phyloP scores from a whole-genome alignment of 2,888 invertebrate genomes.

The Cosmorhoe ocellata region DNA sequence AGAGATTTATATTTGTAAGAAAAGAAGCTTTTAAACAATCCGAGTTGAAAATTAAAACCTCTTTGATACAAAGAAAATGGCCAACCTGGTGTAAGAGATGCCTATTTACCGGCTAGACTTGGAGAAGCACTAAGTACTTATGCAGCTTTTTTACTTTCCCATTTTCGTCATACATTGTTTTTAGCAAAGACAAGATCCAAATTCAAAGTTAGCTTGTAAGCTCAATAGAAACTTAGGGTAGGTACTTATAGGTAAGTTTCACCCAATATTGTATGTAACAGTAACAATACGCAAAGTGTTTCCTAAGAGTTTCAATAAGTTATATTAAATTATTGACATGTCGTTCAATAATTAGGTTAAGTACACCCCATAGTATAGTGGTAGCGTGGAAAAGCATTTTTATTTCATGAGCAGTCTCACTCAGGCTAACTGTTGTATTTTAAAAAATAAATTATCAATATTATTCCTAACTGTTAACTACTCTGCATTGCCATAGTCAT shows the following conservation, averaged over 20 bases:
- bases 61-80: conserved; percentile 31
- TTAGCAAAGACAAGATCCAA: neutral
- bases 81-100: conserved; percentile 21
- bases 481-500: conserved; percentile 4
- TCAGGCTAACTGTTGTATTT: neutral
- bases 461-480: conserved; percentile 7
- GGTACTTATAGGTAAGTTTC: too few species aligned
- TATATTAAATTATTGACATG: too few species aligned
- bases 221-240: too few species aligned
- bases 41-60: conserved; percentile 33
- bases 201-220: too few species aligned
- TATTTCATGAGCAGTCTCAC: too few species aligned
- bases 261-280: too few species aligned
- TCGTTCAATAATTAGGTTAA: too few species aligned
- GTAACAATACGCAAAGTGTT: too few species aligned
- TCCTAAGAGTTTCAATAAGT: too few species aligned
- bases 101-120: conserved; percentile 16
- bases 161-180: neutral
- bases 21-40: conserved; percentile 25
- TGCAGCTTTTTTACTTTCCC: conserved; percentile 15
- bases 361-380: too few species aligned
- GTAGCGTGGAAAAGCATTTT: too few species aligned
- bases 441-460: conserved; percentile 10
- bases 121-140: conserved; percentile 13
- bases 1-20: conserved; percentile 35